These are phyloP conservation scores for Haemorhous mexicanus DNA, from an alignment of 2,113 vertebrate genomes.

Conservation along the genomic window DNA sequence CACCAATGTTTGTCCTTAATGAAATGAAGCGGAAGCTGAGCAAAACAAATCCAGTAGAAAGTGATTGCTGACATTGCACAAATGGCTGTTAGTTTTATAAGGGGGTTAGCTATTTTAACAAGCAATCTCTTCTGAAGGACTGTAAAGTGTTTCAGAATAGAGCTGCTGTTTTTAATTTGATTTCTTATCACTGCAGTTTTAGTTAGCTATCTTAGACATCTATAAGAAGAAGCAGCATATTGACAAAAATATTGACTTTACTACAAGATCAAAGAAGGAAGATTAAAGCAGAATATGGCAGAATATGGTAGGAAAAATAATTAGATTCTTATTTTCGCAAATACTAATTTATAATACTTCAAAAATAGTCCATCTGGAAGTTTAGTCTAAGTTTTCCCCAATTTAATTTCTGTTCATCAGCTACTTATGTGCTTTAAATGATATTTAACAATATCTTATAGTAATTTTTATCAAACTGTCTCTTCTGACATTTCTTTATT, in stretches of 20 bases:
- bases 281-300: constrained; percentile 14
- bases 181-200: constrained; percentile 4
- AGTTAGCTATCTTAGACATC: not conserved
- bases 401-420: not conserved
- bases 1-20: not conserved
- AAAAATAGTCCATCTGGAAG: not conserved
- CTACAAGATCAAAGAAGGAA: constrained; percentile 14
- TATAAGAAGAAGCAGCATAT: not conserved
- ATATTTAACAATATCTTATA: not conserved
- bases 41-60: not conserved
- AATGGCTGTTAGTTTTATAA: not conserved
- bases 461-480: not conserved
- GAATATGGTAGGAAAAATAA: not conserved
- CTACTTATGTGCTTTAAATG: not conserved
- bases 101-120: not conserved
- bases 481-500: not conserved
- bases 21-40: not conserved
- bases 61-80: not conserved
- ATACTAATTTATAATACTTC: not conserved
- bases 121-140: not conserved
- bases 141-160: not conserved
- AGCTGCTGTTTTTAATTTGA: not conserved
- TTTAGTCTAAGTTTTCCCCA: not conserved
- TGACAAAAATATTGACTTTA: constrained; percentile 29
- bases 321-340: not conserved